Evolutionary conservation across 2,113 vertebrate species (phyloP).

Genomic region (Neotoma lepida): DNA sequence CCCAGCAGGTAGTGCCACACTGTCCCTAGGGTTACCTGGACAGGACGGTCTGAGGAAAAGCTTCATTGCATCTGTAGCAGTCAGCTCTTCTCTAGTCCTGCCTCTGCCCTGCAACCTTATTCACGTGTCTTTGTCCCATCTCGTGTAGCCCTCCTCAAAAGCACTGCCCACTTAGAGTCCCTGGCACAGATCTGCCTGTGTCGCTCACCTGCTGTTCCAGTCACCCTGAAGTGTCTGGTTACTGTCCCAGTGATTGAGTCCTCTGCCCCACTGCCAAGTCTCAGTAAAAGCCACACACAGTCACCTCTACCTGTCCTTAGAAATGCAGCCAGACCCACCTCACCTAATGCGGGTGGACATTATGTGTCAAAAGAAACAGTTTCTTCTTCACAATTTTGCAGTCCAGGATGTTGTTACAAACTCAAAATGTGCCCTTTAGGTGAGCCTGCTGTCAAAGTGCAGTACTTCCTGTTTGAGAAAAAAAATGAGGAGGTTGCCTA

Average conservation of each 20-base stretch:
- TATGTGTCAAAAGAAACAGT: conserved; percentile 64
- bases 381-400: conserved; percentile 68
- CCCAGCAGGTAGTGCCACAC: conserved; percentile 59
- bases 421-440: conserved; percentile 71
- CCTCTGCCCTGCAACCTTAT: not conserved
- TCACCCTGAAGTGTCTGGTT: not conserved
- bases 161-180: conserved; percentile 59
- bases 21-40: conserved; percentile 4
- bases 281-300: conserved; percentile 11
- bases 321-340: conserved; percentile 57
- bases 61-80: not conserved
- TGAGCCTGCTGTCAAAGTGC: conserved; percentile 78
- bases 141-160: conserved; percentile 52
- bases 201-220: not conserved
- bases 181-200: not conserved
- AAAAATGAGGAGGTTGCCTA: conserved; percentile 67
- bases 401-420: conserved; percentile 76
- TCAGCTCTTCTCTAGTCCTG: not conserved
- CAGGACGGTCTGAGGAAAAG: not conserved
- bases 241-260: conserved; percentile 43
- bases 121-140: conserved; percentile 53
- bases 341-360: not conserved
- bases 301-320: conserved; percentile 63
- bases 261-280: conserved; percentile 59
- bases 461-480: conserved; percentile 75